Evolutionary conservation across 2,797 vertebrate species (phyloP).

Genomic region (Peromyscus attwateri): DNA sequence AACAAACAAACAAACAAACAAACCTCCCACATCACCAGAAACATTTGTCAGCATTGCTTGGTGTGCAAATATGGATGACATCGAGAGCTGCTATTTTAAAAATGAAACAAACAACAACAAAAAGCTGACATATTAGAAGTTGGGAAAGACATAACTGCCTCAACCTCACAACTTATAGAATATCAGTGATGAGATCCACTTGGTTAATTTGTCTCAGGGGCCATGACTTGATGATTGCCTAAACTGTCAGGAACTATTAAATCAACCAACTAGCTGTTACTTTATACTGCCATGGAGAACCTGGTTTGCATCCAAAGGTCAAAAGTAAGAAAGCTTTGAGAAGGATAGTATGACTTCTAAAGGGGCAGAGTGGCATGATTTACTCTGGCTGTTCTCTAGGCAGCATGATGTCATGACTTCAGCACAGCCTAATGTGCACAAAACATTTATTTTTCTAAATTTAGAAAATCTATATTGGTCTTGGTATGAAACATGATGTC

Average conservation of each 20-base stretch:
- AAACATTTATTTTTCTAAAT: conserved; percentile 34
- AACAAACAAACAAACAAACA: too few relatives aligned
- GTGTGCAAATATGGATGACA: background rate
- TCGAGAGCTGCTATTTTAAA: background rate
- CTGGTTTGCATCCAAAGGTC: background rate
- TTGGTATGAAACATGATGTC: background rate
- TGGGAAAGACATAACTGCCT: background rate
- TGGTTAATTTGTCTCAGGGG: background rate
- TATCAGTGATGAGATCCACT: background rate
- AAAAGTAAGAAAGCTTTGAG: background rate
- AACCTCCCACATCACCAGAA: background rate
- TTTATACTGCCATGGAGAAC: background rate
- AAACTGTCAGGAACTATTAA: conserved; percentile 5
- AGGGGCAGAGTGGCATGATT: background rate
- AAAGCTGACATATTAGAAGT: background rate
- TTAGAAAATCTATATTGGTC: conserved; percentile 14
- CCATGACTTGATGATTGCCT: background rate
- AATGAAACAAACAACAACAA: background rate
- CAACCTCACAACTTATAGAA: background rate
- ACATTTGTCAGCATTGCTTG: background rate
- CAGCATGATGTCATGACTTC: background rate
- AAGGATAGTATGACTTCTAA: background rate
- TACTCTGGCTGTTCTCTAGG: background rate
- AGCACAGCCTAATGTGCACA: background rate
- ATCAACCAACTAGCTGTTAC: background rate